phyloP scores from a whole-genome alignment of 2,113 vertebrate genomes.

The Penelope pileata region DNA sequence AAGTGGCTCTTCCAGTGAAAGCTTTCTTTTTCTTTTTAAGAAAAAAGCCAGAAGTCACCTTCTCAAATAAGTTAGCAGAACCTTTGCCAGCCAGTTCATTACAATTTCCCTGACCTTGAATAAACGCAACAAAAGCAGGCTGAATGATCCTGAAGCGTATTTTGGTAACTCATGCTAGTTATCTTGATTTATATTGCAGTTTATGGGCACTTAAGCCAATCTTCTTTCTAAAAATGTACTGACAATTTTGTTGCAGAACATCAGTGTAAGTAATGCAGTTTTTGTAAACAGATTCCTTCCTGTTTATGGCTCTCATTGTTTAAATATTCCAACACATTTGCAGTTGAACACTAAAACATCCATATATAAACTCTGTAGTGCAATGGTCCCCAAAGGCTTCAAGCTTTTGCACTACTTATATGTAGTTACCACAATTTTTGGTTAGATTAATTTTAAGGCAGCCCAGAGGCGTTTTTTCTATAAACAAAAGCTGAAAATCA shows the following conservation, averaged over 20 bases:
- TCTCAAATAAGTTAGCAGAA: neutral
- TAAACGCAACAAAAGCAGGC: neutral
- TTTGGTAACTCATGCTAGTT: constrained; percentile 4
- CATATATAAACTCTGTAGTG: neutral
- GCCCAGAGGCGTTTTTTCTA: neutral
- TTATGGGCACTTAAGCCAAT: neutral
- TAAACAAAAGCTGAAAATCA: neutral
- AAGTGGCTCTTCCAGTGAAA: neutral
- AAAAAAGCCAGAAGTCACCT: neutral
- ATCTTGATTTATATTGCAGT: constrained; percentile 29
- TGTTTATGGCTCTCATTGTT: neutral
- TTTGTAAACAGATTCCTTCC: neutral
- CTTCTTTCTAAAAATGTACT: constrained; percentile 5
- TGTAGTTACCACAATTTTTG: neutral
- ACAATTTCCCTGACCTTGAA: constrained; percentile 7
- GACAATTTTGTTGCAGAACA: neutral
- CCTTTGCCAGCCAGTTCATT: neutral
- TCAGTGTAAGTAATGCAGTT: neutral
- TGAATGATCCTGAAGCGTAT: neutral
- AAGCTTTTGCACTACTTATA: neutral
- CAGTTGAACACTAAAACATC: neutral
- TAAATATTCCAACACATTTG: constrained; percentile 32
- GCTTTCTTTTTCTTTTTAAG: neutral
- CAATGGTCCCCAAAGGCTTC: neutral
- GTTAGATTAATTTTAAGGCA: neutral